Evolutionary conservation across 2,113 vertebrate species (phyloP).

Genomic region (Ramphastos sulfuratus): DNA sequence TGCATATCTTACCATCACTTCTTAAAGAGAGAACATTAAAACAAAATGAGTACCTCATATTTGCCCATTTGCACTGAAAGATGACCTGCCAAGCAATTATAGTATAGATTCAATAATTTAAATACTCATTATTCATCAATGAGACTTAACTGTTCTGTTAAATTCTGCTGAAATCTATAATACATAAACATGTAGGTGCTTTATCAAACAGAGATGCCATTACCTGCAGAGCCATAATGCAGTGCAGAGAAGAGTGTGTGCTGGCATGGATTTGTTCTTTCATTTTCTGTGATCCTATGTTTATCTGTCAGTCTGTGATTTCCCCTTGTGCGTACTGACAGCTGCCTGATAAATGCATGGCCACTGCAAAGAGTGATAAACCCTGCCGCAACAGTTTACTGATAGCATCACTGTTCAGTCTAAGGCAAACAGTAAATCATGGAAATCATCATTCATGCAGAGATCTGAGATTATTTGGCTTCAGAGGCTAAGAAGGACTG

Average conservation of each 20-base stretch:
- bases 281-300: not conserved
- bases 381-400: not conserved
- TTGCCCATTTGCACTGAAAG: not conserved
- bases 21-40: not conserved
- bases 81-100: not conserved
- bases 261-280: not conserved
- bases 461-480: conserved; percentile 7
- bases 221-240: not conserved
- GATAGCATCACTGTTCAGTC: conserved; percentile 44
- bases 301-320: conserved; percentile 3
- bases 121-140: not conserved
- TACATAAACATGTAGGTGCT: not conserved
- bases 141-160: not conserved
- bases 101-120: not conserved
- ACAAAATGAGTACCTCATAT: not conserved
- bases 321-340: not conserved
- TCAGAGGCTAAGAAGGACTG: not conserved
- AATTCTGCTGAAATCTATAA: not conserved
- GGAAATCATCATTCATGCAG: conserved; percentile 26
- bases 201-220: not conserved
- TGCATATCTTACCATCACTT: not conserved
- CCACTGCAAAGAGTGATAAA: conserved; percentile 46
- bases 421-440: conserved; percentile 11
- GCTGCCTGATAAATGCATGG: conserved; percentile 42
- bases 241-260: not conserved